phyloP scores from a whole-genome alignment of 2,113 vertebrate genomes.

The Orycteropus afer region DNA sequence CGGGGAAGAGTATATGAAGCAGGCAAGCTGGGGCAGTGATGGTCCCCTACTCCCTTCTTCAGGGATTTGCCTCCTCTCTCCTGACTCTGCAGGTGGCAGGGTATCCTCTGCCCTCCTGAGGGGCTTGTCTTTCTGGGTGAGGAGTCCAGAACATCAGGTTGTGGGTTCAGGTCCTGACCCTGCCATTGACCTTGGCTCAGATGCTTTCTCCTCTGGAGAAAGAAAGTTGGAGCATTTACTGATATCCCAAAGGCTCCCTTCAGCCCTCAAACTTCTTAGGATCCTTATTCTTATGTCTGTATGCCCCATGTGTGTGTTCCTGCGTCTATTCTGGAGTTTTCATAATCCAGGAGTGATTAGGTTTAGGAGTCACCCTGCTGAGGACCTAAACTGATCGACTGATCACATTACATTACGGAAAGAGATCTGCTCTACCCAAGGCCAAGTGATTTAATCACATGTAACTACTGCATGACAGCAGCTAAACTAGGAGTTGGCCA shows the following conservation, averaged over 20 bases:
- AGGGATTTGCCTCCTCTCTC: background rate
- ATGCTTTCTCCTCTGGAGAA: background rate
- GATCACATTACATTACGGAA: background rate
- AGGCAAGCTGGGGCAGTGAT: background rate
- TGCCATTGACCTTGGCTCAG: background rate
- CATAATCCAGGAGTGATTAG: too few relatives aligned
- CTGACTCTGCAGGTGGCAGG: accelerated
- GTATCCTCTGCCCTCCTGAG: accelerated
- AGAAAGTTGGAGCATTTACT: background rate
- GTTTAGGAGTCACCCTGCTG: background rate
- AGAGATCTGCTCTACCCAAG: background rate
- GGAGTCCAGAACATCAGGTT: background rate
- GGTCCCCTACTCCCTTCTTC: background rate
- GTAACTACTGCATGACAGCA: background rate
- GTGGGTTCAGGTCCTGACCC: background rate
- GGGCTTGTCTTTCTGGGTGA: background rate
- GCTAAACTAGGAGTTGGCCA: background rate
- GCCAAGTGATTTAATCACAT: background rate
- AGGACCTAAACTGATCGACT: background rate
- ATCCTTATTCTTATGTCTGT: too few relatives aligned
- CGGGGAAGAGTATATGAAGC: background rate
- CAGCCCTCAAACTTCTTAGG: too few relatives aligned
- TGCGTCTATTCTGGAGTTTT: background rate
- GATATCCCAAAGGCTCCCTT: background rate
- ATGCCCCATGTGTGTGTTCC: background rate